Evolutionary conservation across 2,113 vertebrate genomes (phyloP).

Genomic region (Struthidea cinerea): DNA sequence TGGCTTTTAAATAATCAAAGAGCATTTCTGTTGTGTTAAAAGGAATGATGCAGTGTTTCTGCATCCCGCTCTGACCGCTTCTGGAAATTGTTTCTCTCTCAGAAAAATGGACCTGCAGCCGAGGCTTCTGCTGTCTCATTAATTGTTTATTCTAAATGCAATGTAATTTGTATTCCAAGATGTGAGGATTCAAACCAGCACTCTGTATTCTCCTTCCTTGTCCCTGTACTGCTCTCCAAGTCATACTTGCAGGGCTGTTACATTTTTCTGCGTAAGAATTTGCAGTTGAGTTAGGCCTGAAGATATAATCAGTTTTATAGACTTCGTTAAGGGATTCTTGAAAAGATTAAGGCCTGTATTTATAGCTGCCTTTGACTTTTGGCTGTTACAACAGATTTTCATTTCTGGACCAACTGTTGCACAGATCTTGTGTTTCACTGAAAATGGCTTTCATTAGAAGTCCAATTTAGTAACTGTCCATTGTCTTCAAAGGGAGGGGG

Average conservation of each 20-base stretch:
- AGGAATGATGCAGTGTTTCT: slow-evolving; percentile 11
- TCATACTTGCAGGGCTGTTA: background rate
- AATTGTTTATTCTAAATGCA: slow-evolving; percentile 26
- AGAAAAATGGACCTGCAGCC: background rate
- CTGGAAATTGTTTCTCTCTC: slow-evolving; percentile 1
- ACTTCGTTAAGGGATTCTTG: slow-evolving; percentile 36
- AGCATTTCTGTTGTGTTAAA: slow-evolving; percentile 42
- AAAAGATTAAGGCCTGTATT: slow-evolving; percentile 18
- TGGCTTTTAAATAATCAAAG: slow-evolving; percentile 54
- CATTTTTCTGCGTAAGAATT: slow-evolving; percentile 29
- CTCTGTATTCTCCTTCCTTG: background rate
- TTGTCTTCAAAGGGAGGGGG: slow-evolving; percentile 17
- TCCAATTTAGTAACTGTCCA: background rate
- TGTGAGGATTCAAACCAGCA: background rate
- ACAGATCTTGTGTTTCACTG: background rate
- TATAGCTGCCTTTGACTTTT: slow-evolving; percentile 57
- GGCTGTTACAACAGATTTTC: slow-evolving; percentile 23
- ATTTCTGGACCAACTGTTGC: slow-evolving; percentile 9
- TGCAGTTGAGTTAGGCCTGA: background rate
- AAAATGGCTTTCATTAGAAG: slow-evolving; percentile 20
- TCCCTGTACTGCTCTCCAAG: background rate
- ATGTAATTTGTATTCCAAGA: background rate
- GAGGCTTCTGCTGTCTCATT: slow-evolving; percentile 14
- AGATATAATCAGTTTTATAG: slow-evolving; percentile 54
- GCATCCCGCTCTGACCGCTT: background rate